Conservation (phyloP, 2,888 invertebrate genomes). For the Hypena proboscidalis region DNA sequence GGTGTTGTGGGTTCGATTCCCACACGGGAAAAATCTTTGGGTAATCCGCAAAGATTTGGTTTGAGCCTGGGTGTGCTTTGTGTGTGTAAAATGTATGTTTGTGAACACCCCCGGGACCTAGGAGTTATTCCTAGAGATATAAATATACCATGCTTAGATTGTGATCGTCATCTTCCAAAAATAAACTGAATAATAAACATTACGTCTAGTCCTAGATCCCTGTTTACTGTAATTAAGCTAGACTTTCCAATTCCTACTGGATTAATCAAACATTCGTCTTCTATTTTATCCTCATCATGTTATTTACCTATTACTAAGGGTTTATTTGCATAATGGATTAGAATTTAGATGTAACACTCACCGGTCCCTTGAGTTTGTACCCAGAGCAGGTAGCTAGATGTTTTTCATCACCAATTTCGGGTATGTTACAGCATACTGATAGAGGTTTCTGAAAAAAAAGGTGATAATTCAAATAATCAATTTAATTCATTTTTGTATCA, state of each 20-base stretch:
- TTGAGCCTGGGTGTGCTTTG: no score
- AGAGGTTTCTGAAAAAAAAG: constrained; percentile 70
- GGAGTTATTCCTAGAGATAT: no score
- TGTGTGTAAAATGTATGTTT: no score
- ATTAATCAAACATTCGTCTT: constrained; percentile 3
- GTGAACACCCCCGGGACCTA: no score
- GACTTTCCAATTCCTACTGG: constrained; percentile 5
- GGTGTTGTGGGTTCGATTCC: no score
- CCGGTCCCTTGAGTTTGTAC: constrained; percentile 66
- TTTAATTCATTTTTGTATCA: no score
- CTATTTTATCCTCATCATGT: neutral
- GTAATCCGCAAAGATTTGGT: no score
- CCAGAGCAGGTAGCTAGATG: constrained; percentile 66
- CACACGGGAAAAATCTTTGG: no score
- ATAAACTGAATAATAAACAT: no score
- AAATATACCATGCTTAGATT: no score
- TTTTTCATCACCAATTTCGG: constrained; percentile 69
- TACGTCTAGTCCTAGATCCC: no score
- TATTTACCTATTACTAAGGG: neutral
- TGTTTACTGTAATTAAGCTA: neutral
- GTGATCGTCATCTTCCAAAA: no score
- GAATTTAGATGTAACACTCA: constrained; percentile 47
- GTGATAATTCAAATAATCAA: neutral
- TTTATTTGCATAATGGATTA: constrained; percentile 7
- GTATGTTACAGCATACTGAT: constrained; percentile 77